Percentiles rank a stretch among this genome's conserved stretches.
Evolutionary conservation across 1,140 invertebrate genomes (phyloP).

Genomic region (Aphis craccivora): DNA sequence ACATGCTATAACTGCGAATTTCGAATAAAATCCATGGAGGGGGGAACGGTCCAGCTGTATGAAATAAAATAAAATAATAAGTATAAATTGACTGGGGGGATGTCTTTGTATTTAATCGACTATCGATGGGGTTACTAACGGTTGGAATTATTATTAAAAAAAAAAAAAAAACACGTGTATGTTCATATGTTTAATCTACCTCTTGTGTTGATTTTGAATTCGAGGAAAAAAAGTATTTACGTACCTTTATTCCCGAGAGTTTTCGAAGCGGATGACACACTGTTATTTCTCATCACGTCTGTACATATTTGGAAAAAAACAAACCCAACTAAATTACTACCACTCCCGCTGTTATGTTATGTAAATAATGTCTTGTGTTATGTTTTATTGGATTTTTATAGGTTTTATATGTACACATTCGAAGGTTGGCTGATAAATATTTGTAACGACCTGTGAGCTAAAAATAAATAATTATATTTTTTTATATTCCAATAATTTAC

Average conservation of each 20-base stretch:
- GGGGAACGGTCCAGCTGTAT: constrained; percentile 20
- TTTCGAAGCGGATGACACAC: background rate
- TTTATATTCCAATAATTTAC: background rate
- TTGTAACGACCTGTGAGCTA: background rate
- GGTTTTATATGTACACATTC: background rate
- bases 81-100: background rate
- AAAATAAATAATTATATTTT: background rate
- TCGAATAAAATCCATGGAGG: background rate
- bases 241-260: background rate
- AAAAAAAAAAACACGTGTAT: background rate
- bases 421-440: background rate
- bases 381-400: background rate
- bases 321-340: background rate
- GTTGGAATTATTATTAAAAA: background rate
- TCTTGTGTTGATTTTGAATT: background rate
- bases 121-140: constrained; percentile 18
- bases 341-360: background rate
- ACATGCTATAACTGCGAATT: background rate
- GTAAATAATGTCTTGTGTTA: background rate
- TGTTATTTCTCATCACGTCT: background rate
- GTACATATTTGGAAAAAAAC: constrained; percentile 13
- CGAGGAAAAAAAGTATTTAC: background rate
- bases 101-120: constrained; percentile 45
- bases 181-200: background rate
- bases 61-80: constrained; percentile 10